Conservation (phyloP, 2,888 invertebrate genomes). For the Leucophenga montana region DNA sequence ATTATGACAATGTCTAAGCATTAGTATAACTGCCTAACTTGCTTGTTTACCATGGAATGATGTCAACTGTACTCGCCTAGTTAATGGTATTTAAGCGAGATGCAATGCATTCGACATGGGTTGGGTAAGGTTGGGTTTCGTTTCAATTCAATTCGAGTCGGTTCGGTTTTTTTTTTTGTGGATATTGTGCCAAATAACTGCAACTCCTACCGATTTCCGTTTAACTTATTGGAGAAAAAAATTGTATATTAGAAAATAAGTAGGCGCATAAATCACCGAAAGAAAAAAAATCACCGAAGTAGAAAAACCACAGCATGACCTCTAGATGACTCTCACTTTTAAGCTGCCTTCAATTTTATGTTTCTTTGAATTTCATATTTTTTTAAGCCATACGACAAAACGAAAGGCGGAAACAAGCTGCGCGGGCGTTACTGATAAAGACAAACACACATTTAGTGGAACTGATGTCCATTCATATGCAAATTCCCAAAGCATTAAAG, state of each 20-base stretch:
- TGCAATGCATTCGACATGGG: conserved; percentile 13
- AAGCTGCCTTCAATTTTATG: not conserved
- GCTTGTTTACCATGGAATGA: not conserved
- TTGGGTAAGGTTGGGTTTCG: conserved; percentile 8
- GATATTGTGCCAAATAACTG: conserved; percentile 9
- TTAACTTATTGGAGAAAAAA: conserved; percentile 31
- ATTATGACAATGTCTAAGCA: conserved; percentile 23
- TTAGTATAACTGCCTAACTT: conserved; percentile 15
- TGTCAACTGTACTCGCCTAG: conserved; percentile 8
- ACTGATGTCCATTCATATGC: conserved; percentile 56
- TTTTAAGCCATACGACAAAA: not conserved
- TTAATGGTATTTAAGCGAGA: conserved; percentile 7
- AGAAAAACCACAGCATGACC: conserved; percentile 42
- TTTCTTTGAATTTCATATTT: not conserved
- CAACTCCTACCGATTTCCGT: conserved; percentile 22
- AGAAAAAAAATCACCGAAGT: conserved; percentile 10
- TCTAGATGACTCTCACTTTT: conserved; percentile 58
- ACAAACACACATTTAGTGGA: not conserved
- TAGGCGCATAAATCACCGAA: conserved; percentile 53
- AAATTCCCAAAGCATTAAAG: conserved; percentile 43
- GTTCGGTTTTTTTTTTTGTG: no score
- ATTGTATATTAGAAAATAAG: conserved; percentile 39
- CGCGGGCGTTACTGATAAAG: conserved; percentile 49
- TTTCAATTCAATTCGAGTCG: no score
- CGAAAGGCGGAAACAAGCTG: conserved; percentile 52